These are phyloP conservation scores for Lanistes nyassanus DNA, from an alignment of 1,140 invertebrate genomes.

Conservation along the genomic window DNA sequence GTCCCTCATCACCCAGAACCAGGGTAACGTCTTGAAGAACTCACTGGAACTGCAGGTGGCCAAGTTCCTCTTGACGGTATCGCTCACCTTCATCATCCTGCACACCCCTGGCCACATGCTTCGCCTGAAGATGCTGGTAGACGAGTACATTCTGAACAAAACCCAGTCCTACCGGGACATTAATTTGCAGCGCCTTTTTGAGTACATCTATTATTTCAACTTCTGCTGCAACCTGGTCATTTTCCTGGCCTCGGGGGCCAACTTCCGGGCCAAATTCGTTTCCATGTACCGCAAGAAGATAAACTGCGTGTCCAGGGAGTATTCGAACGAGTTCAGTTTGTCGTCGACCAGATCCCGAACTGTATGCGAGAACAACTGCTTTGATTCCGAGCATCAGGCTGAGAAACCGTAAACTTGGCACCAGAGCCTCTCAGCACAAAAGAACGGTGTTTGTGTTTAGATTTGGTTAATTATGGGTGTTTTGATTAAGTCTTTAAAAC, in stretches of 20 bases:
- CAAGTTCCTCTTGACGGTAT: slow-evolving; percentile 76
- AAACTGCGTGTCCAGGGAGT: not conserved
- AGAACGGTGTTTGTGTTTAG: too few relatives aligned
- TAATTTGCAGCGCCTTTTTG: slow-evolving; percentile 71
- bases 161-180: slow-evolving; percentile 20
- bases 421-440: too few relatives aligned
- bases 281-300: slow-evolving; percentile 18
- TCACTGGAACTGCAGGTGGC: slow-evolving; percentile 17
- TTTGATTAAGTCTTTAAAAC: too few relatives aligned
- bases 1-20: slow-evolving; percentile 24
- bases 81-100: slow-evolving; percentile 80
- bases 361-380: slow-evolving; percentile 10
- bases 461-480: too few relatives aligned
- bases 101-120: slow-evolving; percentile 76
- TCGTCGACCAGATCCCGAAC: not conserved
- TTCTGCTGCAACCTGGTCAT: slow-evolving; percentile 87
- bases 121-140: slow-evolving; percentile 55
- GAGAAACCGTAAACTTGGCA: not conserved
- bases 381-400: not conserved
- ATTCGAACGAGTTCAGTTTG: not conserved
- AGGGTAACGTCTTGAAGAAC: slow-evolving; percentile 9
- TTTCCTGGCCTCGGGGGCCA: slow-evolving; percentile 70
- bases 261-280: slow-evolving; percentile 44
- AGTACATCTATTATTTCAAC: slow-evolving; percentile 79
- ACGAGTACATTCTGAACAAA: slow-evolving; percentile 15